A percentile compares a stretch with the other conserved stretches of the same genome.
Conservation (phyloP, 92 coral and sea anemone species). For the Umimayanthus kanabou region DNA sequence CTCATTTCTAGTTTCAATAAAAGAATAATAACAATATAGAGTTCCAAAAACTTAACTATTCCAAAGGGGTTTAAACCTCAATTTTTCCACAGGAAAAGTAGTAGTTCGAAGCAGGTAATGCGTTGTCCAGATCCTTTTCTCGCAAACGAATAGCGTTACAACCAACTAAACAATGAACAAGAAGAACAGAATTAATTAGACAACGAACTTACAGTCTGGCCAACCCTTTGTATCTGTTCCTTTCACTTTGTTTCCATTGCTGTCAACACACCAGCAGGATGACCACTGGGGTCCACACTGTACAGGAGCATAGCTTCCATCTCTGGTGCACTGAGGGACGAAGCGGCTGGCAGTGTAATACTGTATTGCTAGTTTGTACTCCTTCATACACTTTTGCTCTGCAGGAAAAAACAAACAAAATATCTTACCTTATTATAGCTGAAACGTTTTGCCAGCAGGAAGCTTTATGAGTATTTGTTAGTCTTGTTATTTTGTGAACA, state of each 20-base stretch:
- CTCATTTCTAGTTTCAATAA: no score
- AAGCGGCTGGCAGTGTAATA: conserved; percentile 70
- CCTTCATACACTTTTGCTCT: conserved; percentile 64
- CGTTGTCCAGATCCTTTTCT: neutral
- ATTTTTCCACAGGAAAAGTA: neutral
- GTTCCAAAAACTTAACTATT: no score
- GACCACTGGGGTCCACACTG: conserved; percentile 88
- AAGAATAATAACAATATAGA: no score
- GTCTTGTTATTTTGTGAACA: no score
- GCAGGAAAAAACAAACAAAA: conserved; percentile 34
- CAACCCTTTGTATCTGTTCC: conserved; percentile 82
- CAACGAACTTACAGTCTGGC: conserved; percentile 76
- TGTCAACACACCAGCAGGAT: conserved; percentile 93
- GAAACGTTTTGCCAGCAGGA: neutral
- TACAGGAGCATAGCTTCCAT: conserved; percentile 85
- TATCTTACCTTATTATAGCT: neutral
- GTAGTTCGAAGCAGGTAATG: neutral
- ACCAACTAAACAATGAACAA: neutral
- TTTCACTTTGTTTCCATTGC: conserved; percentile 69
- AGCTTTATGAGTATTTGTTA: no score
- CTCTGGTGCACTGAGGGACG: conserved; percentile 82
- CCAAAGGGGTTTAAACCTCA: no score
- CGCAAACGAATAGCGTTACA: neutral
- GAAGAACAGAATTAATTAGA: neutral
- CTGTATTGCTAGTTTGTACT: conserved; percentile 72